These are phyloP conservation scores for Fopius arisanus DNA, from an alignment of 1,140 invertebrate species.

Conservation along the genomic window DNA sequence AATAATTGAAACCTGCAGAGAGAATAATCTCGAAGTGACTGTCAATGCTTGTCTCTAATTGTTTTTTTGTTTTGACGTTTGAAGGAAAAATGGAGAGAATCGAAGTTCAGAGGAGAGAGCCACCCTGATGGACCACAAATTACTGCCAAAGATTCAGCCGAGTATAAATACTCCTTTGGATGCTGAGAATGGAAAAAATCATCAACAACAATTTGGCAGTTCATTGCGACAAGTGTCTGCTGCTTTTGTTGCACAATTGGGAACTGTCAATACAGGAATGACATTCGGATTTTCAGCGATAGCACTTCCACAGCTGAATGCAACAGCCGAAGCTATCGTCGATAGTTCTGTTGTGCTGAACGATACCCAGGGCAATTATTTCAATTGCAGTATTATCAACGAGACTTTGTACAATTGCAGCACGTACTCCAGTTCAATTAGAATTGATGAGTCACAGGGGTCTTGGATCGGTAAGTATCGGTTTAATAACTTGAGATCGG, in stretches of 20 bases:
- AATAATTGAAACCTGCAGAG: no score
- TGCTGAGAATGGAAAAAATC: not conserved
- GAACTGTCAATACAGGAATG: slow-evolving; percentile 77
- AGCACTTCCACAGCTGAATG: slow-evolving; percentile 72
- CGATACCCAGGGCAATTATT: not conserved
- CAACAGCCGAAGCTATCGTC: not conserved
- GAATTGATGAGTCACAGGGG: slow-evolving; percentile 68
- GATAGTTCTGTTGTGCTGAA: not conserved
- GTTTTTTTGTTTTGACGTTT: not conserved
- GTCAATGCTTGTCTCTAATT: no score
- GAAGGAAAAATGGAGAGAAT: not conserved
- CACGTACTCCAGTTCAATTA: slow-evolving; percentile 63
- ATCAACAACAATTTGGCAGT: slow-evolving; percentile 58
- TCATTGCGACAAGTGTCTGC: slow-evolving; percentile 69
- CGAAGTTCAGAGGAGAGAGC: not conserved
- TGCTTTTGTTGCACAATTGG: slow-evolving; percentile 70
- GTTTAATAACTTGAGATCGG: no score
- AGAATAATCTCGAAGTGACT: no score
- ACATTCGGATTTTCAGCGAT: slow-evolving; percentile 79
- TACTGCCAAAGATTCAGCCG: not conserved
- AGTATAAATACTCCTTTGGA: not conserved
- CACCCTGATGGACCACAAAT: not conserved
- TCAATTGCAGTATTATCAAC: not conserved
- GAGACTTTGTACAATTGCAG: slow-evolving; percentile 1
- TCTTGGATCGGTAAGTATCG: slow-evolving; percentile 76